Conservation (phyloP, 2,888 invertebrate species). For the Hofmannophila pseudospretella region DNA sequence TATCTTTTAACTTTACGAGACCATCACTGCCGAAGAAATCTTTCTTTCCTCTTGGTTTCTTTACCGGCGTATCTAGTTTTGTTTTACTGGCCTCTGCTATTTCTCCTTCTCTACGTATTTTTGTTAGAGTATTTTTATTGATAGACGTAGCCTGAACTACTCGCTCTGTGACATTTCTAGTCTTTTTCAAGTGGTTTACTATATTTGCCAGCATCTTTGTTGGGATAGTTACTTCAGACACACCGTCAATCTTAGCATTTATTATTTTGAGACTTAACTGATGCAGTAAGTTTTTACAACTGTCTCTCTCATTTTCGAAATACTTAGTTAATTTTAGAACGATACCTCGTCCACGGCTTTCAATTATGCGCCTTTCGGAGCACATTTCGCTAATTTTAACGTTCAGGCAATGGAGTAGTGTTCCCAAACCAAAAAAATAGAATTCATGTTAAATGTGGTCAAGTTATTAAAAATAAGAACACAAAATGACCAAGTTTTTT, state of each 20-base stretch:
- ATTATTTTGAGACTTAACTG: not conserved
- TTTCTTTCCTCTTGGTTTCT: constrained; percentile 2
- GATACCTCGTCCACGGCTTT: constrained; percentile 1
- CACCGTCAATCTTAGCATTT: not conserved
- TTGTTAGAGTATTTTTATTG: constrained; percentile 2
- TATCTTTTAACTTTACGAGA: not conserved
- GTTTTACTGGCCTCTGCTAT: not conserved
- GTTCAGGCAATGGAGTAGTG: no score
- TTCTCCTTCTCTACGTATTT: not conserved
- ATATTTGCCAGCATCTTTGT: not conserved
- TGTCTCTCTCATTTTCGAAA: not conserved
- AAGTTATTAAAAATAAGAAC: no score
- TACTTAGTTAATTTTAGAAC: not conserved
- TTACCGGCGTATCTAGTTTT: not conserved
- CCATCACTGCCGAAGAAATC: not conserved
- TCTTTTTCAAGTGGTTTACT: not conserved
- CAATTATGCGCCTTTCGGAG: constrained; percentile 14
- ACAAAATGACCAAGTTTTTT: no score
- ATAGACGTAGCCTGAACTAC: not conserved
- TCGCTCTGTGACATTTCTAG: not conserved
- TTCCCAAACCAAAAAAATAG: no score
- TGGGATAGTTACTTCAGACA: not conserved
- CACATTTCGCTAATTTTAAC: constrained; percentile 14
- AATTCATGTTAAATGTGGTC: no score
- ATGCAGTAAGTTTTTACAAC: not conserved